Evolutionary conservation across 2,113 vertebrate genomes (phyloP).

Genomic region (Myodes glareolus): DNA sequence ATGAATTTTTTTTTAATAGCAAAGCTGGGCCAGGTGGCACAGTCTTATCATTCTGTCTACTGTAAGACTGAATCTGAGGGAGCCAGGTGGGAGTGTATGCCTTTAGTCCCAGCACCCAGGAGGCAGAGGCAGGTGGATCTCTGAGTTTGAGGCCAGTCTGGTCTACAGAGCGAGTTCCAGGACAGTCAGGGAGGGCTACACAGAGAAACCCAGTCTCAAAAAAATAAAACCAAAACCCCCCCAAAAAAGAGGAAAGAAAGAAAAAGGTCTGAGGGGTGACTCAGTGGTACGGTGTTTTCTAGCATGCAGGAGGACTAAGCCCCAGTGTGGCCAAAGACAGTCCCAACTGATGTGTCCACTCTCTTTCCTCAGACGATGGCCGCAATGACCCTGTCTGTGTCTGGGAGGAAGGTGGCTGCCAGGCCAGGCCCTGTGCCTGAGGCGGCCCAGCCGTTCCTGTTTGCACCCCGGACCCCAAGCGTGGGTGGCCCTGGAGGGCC

Average conservation of each 20-base stretch:
- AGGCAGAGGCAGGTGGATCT: background rate
- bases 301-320: background rate
- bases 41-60: background rate
- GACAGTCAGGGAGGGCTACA: background rate
- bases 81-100: no score
- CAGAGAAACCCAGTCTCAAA: background rate
- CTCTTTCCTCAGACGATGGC: conserved; percentile 71
- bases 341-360: background rate
- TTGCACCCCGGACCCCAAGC: background rate
- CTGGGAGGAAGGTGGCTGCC: conserved; percentile 59
- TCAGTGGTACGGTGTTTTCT: background rate
- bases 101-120: background rate
- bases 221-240: background rate
- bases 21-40: background rate
- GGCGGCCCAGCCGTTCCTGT: conserved; percentile 64
- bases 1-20: background rate
- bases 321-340: background rate
- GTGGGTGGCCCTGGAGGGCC: background rate
- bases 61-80: background rate
- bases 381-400: conserved; percentile 58
- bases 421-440: conserved; percentile 64
- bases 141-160: background rate
- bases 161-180: background rate
- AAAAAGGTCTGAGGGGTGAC: background rate
- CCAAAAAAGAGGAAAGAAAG: background rate